Base-by-base conservation (phyloP, 2,888 invertebrate species). In the Phaonia tiefii region DNA sequence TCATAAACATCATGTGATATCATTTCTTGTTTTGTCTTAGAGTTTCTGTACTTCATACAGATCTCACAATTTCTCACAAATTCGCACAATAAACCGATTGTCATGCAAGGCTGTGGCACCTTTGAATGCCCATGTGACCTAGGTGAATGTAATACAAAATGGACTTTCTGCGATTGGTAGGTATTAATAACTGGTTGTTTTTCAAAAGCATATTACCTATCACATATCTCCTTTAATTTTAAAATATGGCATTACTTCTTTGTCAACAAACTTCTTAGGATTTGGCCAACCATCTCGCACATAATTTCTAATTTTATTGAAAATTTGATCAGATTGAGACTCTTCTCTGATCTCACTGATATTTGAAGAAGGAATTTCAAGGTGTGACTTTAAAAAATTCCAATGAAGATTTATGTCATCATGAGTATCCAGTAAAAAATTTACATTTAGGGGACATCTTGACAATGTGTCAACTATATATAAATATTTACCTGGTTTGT, bases 331-430 rank as follows among this genome's bases (percentile, higher is more conserved):
- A 56, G 26, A 5, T 56, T 72, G 26, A 17, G 22, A 31, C 26
- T n/a, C n/a, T 10, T 71, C 25, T 46, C 17, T 44, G 56, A 77
- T 72, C 11, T 77, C 49, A 7, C 67, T 44, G 7, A 73, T 60
- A 58, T 67, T 69, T 25, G 42, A 60, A 17, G 39, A 31, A 11
- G 74, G 65, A 25, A 82, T 65, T 39, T 75, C 44, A 37, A 82
- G 75, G 5, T 42, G 44, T 4, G 77, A 44, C 10, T 73, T 71
- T 65, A 84, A 17, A 17, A 81, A 69, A 44, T 82, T 66, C 51
- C 76, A 83, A 77, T 83, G 80, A 37, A 79, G 71, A 7, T 65
- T n/a, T 31, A 84, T n/a, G 4, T 80, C 77, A 49, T 75, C n/a
- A n/a, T n/a, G n/a, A n/a, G 83, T 56, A 26, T 73, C 77, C 1